Conservation (phyloP, 2,113 vertebrate species). For the Poicephalus gulielmi region DNA sequence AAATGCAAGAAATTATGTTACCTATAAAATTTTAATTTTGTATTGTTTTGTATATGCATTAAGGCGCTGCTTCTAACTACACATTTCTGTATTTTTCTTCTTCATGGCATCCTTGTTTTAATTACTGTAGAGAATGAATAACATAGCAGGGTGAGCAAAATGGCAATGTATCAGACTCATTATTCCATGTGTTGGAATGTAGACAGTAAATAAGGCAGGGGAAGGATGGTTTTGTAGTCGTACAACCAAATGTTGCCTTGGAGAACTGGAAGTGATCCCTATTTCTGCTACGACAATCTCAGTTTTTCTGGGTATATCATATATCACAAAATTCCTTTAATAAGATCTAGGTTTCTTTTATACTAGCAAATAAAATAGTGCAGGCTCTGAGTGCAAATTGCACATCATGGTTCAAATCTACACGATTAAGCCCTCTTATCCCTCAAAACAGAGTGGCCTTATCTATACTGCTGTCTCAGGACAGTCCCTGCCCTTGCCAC, state of each 20-base stretch:
- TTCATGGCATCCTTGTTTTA: constrained; percentile 35
- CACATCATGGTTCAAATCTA: neutral
- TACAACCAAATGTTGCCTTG: neutral
- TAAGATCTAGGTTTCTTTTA: neutral
- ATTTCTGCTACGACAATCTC: neutral
- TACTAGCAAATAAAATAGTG: neutral
- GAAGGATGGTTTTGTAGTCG: neutral
- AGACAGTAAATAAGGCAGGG: constrained; percentile 7
- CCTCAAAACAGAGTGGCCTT: neutral
- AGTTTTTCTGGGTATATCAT: neutral
- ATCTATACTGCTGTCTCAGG: neutral
- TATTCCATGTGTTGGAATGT: neutral
- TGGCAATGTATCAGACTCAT: constrained; percentile 15
- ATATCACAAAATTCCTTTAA: neutral
- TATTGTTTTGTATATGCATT: constrained; percentile 21
- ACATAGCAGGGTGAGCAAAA: constrained; percentile 17
- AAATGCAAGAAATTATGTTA: constrained; percentile 27
- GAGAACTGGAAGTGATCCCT: neutral
- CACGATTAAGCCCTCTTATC: neutral
- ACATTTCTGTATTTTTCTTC: constrained; percentile 30
- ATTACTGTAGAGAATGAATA: constrained; percentile 26
- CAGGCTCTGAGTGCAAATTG: neutral
- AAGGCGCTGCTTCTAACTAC: constrained; percentile 14
- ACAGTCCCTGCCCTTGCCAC: neutral
- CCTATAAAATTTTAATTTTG: constrained; percentile 51